Base-by-base conservation (phyloP, 2,797 vertebrate genomes). In the Botia kubotai region DNA sequence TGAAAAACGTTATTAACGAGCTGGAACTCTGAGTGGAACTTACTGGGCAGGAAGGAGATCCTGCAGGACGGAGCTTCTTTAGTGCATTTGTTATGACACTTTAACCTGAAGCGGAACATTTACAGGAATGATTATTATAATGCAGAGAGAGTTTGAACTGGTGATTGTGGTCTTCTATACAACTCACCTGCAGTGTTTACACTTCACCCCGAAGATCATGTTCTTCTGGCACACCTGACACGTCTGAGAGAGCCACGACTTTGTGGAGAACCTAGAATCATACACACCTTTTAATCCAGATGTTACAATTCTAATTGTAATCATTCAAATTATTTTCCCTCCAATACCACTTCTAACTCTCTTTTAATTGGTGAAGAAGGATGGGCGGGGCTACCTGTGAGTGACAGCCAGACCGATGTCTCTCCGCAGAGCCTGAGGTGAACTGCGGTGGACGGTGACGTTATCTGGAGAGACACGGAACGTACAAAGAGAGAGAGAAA, bases 1-100 rank as follows among this genome's bases (percentile, higher is more conserved):
- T n/a, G n/a, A n/a, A n/a, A n/a, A n/a, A n/a, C n/a, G n/a, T n/a
- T n/a, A n/a, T n/a, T n/a, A n/a, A 33, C 19, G 48, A 33, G n/a
- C 26, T 71, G 43, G 43, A 46, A 11, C 73, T 17, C 43, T 58
- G 7, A 52, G 43, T 68, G 2, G 4, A 39, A 93, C 96, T 95
- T 92, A 99, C 97, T 89, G 86, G 97, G 97, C 77, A 98, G 92
- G 90, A 99, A 98, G 50, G 97, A 97, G 92, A 98, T 97, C 91
- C 97, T 94, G 90, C 97, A 99, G 74, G 96, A 94, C 0, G 97
- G 97, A 79, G 97, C 97, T 90, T 99, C 97, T 91, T 99, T 99
- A 57, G 97, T 98, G 85, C 97, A 99, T 91, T 97, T 99, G 92
- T 98, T 98, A 85, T 99, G 97, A 92, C 97, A 99, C 92, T 99